Evolutionary conservation across 2,888 invertebrate genomes (phyloP), one percentile per base, ranked within the genome.

Genomic region (Ormyrus nitidulus): DNA sequence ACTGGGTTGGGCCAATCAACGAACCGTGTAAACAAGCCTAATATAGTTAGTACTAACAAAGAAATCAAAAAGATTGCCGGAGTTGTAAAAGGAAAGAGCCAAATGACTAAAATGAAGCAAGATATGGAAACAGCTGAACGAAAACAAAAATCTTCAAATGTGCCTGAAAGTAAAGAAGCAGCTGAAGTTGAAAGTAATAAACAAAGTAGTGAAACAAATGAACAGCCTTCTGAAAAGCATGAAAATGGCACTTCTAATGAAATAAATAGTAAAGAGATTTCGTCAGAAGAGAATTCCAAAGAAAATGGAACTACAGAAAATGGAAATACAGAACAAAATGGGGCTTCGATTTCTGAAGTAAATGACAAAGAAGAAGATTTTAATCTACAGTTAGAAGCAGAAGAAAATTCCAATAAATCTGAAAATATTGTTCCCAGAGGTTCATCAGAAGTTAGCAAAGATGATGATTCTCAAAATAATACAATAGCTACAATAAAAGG

Each of bases 21-120:
- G 49, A 86, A 83, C 65, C 81, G 77, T 66, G 10, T 71, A 58
- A 65, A 69, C 9, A 84, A 61, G 59, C 19, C 69, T 65, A 70
- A 53, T 69, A 69, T 44, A 58, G 13, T 62, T 56, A 77, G 48
- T 34, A 9, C 71, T 61, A 74, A 82, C 65, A 85, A 84, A 79
- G 83, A 81, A 75, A 76, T 84, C 9, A 86, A 84, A 73, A 84
- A 83, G 61, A 13, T 11, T 34, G 64, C 51, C 10, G 59, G 13
- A 34, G 11, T 58, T 2, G 59, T 69, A 4, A 84, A 85, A 83
- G 19, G 65, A 34, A 75, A 78, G 51, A 80, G 48, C 49, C 68
- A 75, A 69, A 83, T 84, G 46, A 84, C 85, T 68, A 83, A 83
- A 64, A 80, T 82, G 51, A 83, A 84, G 34, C 84, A 83, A 48